phyloP scores from a whole-genome alignment of 2,797 vertebrate genomes.

The Paedocypris micromegethes region DNA sequence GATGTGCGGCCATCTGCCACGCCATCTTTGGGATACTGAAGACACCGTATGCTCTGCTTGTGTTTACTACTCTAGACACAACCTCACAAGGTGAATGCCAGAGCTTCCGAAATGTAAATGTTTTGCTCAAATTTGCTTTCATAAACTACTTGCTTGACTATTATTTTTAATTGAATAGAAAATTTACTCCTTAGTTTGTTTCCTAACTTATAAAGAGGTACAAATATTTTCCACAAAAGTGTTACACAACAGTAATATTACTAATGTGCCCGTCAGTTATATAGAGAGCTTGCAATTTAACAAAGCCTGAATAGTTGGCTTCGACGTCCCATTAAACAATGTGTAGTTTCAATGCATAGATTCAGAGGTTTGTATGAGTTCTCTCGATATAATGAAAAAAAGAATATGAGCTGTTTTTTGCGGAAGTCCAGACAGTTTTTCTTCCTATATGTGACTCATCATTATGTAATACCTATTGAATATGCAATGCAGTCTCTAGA shows the following conservation, averaged over 20 bases:
- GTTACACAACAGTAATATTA: not conserved
- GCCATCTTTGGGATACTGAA: conserved; percentile 50
- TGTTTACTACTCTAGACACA: conserved; percentile 51
- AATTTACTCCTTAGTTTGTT: too few relatives aligned
- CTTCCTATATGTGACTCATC: conserved; percentile 39
- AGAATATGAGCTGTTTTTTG: conserved; percentile 32
- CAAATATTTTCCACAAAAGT: too few relatives aligned
- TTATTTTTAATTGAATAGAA: not conserved
- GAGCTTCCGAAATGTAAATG: conserved; percentile 13
- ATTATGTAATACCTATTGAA: conserved; percentile 46
- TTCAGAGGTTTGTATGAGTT: conserved; percentile 34
- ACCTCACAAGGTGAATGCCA: conserved; percentile 47
- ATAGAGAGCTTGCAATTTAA: conserved; percentile 26
- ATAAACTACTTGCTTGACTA: not conserved
- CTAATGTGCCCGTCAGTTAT: conserved; percentile 17
- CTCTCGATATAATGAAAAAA: conserved; percentile 37
- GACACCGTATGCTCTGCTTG: conserved; percentile 45
- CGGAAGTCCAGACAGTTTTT: conserved; percentile 23
- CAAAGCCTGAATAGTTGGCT: conserved; percentile 43
- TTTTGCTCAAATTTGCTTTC: conserved; percentile 4
- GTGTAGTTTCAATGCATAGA: conserved; percentile 35
- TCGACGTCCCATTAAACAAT: conserved; percentile 40
- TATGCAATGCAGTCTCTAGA: conserved; percentile 32
- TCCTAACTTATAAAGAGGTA: too few relatives aligned
- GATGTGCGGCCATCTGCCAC: conserved; percentile 56